These are phyloP conservation scores for Tyto alba DNA, from an alignment of 2,113 vertebrate genomes.

Conservation along the genomic window DNA sequence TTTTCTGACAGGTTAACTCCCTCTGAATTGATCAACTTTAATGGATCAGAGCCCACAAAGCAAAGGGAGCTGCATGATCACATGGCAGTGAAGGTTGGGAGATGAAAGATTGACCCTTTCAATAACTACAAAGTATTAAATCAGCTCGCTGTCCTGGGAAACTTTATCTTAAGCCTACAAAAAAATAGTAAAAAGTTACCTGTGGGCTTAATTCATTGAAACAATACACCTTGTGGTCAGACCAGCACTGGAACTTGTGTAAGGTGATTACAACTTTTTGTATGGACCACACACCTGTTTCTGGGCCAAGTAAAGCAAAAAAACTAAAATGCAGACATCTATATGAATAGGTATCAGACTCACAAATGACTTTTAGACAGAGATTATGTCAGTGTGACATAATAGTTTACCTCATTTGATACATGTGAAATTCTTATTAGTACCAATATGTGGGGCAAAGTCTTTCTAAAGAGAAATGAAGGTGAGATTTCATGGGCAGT, in stretches of 20 bases:
- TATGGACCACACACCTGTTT: neutral
- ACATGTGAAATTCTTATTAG: neutral
- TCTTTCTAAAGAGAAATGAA: neutral
- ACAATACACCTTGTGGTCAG: neutral
- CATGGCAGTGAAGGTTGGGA: accelerated
- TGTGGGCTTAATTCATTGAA: neutral
- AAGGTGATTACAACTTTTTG: neutral
- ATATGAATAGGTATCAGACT: neutral
- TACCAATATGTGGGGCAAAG: neutral
- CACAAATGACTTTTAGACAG: neutral
- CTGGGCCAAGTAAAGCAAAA: neutral
- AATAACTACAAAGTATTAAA: neutral
- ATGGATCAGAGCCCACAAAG: neutral
- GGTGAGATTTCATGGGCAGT: neutral
- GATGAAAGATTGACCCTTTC: neutral
- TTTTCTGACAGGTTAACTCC: neutral
- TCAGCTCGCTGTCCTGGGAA: neutral
- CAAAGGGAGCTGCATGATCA: neutral
- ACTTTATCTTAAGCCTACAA: neutral
- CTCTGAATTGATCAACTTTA: neutral
- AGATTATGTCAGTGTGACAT: neutral
- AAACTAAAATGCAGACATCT: neutral
- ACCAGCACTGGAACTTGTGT: neutral
- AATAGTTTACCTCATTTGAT: neutral
- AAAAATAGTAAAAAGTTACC: neutral